Evolutionary conservation across 2,113 vertebrate species (phyloP).

Genomic region (Megaceryle maxima): DNA sequence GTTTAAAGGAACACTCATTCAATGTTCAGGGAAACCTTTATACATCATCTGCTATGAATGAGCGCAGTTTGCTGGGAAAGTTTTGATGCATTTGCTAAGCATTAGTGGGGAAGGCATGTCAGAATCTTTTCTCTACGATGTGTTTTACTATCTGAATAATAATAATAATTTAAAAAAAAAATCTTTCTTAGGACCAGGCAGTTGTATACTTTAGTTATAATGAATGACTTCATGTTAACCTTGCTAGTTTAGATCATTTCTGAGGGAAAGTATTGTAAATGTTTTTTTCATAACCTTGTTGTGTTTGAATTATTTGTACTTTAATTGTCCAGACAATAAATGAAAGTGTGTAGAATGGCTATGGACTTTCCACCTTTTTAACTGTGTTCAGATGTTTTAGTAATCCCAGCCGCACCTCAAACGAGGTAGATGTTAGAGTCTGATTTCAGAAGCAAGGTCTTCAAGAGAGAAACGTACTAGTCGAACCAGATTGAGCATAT

Average conservation of each 20-base stretch:
- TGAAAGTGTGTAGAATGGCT: slow-evolving; percentile 94
- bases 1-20: slow-evolving; percentile 80
- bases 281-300: slow-evolving; percentile 89
- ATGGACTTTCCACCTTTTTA: slow-evolving; percentile 83
- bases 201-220: slow-evolving; percentile 98
- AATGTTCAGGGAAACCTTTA: slow-evolving; percentile 81
- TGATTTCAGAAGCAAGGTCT: slow-evolving; percentile 46
- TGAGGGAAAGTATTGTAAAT: slow-evolving; percentile 87
- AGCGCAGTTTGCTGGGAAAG: slow-evolving; percentile 80
- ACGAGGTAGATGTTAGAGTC: slow-evolving; percentile 4
- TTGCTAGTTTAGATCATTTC: slow-evolving; percentile 99
- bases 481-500: slow-evolving; percentile 42
- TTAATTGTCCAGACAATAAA: slow-evolving; percentile 99
- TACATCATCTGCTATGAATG: slow-evolving; percentile 82
- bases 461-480: slow-evolving; percentile 9
- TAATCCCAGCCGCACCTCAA: slow-evolving; percentile 41
- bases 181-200: slow-evolving; percentile 92
- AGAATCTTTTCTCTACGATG: slow-evolving; percentile 93
- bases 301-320: slow-evolving; percentile 99
- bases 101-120: slow-evolving; percentile 97
- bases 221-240: slow-evolving; percentile 99
- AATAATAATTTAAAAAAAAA: slow-evolving; percentile 85
- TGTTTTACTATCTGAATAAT: slow-evolving; percentile 97
- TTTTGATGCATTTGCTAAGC: slow-evolving; percentile 92
- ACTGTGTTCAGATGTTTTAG: slow-evolving; percentile 73